These are phyloP conservation scores for Syncerus caffer DNA, from an alignment of 2,797 vertebrate genomes.

Conservation along the genomic window DNA sequence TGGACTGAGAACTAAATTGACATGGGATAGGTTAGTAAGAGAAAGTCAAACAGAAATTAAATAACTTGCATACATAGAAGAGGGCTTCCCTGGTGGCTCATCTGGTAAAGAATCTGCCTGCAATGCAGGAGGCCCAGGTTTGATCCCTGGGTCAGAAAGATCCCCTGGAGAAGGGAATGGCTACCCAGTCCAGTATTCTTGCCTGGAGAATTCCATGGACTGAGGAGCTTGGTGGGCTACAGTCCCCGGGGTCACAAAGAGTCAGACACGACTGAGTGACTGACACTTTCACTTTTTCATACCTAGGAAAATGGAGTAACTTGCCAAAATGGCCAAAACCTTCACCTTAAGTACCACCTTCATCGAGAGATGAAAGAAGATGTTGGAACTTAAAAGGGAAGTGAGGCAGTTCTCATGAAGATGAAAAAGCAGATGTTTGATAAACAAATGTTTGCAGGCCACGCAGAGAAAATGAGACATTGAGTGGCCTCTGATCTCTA, in stretches of 20 bases:
- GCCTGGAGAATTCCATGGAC: background rate
- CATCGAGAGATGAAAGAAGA: background rate
- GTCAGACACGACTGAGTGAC: background rate
- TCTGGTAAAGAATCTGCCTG: background rate
- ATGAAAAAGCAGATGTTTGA: background rate
- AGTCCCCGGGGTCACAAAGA: background rate
- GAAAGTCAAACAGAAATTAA: background rate
- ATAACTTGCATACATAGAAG: background rate
- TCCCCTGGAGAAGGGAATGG: background rate
- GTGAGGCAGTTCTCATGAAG: background rate
- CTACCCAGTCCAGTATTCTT: background rate
- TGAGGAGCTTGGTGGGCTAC: background rate
- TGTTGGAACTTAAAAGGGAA: background rate
- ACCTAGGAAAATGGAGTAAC: background rate
- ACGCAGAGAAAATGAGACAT: background rate
- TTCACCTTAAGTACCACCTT: background rate
- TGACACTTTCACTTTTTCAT: background rate
- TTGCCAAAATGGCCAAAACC: background rate
- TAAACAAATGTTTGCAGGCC: background rate
- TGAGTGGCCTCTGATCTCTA: background rate
- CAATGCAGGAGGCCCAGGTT: background rate
- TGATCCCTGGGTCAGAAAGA: background rate
- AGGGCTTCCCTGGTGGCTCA: background rate
- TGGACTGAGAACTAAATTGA: background rate
- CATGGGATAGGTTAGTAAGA: background rate